phyloP scores from a whole-genome alignment of 2,797 vertebrate species.

The Momotus momota region DNA sequence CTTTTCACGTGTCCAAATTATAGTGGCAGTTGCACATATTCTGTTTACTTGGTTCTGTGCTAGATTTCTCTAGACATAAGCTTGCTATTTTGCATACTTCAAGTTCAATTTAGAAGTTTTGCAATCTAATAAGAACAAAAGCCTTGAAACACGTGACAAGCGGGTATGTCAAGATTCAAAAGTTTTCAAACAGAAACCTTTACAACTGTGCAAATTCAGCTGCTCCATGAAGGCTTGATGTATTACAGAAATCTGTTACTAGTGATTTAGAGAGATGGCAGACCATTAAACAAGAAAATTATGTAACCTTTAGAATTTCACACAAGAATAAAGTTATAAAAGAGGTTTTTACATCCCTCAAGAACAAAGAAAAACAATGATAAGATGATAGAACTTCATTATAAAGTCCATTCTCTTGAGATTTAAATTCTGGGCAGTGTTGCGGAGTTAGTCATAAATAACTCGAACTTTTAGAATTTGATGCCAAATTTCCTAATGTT shows the following conservation, averaged over 20 bases:
- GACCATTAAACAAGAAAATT: conserved; percentile 24
- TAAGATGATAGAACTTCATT: conserved; percentile 36
- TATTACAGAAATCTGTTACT: conserved; percentile 21
- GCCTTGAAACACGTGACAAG: conserved; percentile 29
- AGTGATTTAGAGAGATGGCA: conserved; percentile 38
- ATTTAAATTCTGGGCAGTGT: conserved; percentile 17
- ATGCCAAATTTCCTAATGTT: conserved; percentile 36
- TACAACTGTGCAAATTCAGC: conserved; percentile 51
- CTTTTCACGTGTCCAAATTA: neutral
- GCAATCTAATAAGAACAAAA: conserved; percentile 22
- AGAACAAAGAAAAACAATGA: conserved; percentile 22
- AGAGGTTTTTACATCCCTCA: neutral
- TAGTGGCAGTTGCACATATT: neutral
- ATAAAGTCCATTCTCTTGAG: conserved; percentile 1
- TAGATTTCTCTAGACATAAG: neutral
- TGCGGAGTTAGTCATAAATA: conserved; percentile 38
- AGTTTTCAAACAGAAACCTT: conserved; percentile 33
- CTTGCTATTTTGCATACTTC: neutral
- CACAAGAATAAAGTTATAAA: neutral
- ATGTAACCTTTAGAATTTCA: neutral
- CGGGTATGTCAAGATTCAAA: conserved; percentile 23
- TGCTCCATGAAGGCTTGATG: neutral
- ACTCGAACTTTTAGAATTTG: conserved; percentile 9
- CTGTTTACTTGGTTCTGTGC: neutral
- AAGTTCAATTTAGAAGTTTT: conserved; percentile 38